These are phyloP conservation scores for Catharus bicknelli DNA, from an alignment of 2,113 vertebrate genomes.

Conservation along the genomic window DNA sequence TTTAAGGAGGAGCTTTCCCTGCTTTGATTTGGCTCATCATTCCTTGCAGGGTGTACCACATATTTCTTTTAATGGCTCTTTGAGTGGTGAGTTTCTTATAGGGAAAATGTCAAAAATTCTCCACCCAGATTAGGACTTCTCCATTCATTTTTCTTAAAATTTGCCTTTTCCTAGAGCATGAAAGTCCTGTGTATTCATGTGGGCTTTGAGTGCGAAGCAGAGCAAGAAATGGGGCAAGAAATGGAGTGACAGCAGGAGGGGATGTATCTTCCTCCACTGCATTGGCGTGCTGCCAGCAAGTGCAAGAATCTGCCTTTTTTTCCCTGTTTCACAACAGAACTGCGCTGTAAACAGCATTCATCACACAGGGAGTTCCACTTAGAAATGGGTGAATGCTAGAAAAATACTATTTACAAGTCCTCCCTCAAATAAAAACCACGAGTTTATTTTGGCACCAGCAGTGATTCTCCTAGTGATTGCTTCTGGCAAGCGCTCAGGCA, in stretches of 20 bases:
- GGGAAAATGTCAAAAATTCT: background rate
- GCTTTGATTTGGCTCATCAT: background rate
- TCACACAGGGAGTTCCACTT: conserved; percentile 47
- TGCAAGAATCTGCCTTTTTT: conserved; percentile 31
- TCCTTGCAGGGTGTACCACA: background rate
- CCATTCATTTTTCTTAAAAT: background rate
- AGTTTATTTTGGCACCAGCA: conserved; percentile 45
- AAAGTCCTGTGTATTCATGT: background rate
- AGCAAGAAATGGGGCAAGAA: conserved; percentile 9
- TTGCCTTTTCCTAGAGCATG: background rate
- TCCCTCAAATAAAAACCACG: conserved; percentile 49
- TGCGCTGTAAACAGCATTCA: conserved; percentile 45
- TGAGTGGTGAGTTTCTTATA: background rate
- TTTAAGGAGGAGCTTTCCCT: background rate
- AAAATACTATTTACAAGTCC: conserved; percentile 51
- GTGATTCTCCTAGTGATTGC: background rate
- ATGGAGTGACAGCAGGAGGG: conserved; percentile 21
- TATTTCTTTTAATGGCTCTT: background rate
- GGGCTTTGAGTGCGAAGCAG: background rate
- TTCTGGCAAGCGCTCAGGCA: background rate
- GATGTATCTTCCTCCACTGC: conserved; percentile 16
- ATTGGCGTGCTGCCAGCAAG: background rate
- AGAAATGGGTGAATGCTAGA: conserved; percentile 28
- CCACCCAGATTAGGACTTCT: background rate
- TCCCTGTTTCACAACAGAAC: conserved; percentile 28